These are phyloP conservation scores for Phymorhynchus buccinoides DNA, from an alignment of 1,140 invertebrate species.

Conservation along the genomic window DNA sequence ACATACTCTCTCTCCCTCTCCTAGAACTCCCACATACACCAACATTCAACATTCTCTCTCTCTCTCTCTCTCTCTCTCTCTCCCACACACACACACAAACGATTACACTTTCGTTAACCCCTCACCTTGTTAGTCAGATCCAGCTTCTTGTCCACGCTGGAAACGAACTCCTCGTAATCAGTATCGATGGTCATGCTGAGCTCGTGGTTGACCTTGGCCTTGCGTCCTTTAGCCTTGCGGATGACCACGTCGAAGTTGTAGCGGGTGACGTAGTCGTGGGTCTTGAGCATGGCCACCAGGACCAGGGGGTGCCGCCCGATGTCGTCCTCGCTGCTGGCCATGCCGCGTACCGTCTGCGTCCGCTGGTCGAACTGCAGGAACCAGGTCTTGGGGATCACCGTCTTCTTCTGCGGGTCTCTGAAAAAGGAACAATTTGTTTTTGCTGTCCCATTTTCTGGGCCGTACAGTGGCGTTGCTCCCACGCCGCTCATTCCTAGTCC, in stretches of 20 bases:
- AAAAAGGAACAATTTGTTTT: not conserved
- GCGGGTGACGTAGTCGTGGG: conserved; percentile 17
- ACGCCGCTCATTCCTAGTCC: too few relatives aligned
- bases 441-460: too few relatives aligned
- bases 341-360: conserved; percentile 74
- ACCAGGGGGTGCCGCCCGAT: conserved; percentile 71
- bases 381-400: conserved; percentile 43
- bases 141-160: conserved; percentile 77
- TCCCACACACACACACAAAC: too few relatives aligned
- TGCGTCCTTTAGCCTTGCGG: conserved; percentile 15
- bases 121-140: conserved; percentile 83
- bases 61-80: too few relatives aligned
- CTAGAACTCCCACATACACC: too few relatives aligned
- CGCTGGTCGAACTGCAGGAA: conserved; percentile 56
- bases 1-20: too few relatives aligned
- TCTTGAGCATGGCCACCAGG: conserved; percentile 48
- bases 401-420: conserved; percentile 68
- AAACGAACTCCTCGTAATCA: conserved; percentile 82
- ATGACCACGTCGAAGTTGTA: conserved; percentile 52
- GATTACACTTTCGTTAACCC: too few relatives aligned
- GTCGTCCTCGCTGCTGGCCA: conserved; percentile 77
- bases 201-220: conserved; percentile 74
- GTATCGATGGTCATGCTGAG: conserved; percentile 86
- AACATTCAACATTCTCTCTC: too few relatives aligned
- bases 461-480: too few relatives aligned